phyloP scores from a whole-genome alignment of 2,797 vertebrate species.

The Sebastes iracundus region DNA sequence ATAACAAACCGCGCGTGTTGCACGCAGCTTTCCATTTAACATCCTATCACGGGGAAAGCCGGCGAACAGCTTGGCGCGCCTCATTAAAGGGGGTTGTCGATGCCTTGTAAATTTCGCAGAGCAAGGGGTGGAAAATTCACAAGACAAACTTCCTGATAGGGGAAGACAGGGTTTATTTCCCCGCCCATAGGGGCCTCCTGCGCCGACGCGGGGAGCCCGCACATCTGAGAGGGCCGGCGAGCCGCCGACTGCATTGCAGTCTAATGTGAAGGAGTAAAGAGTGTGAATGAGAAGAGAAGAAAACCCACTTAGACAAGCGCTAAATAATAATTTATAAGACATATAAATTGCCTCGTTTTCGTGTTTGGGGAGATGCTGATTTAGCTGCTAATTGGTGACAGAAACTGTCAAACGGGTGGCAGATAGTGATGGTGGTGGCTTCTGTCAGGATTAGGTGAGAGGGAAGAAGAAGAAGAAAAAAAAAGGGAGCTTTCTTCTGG shows the following conservation, averaged over 20 bases:
- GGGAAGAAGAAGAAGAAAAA: slow-evolving; percentile 66
- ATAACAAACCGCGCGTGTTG: slow-evolving; percentile 94
- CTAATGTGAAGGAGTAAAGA: slow-evolving; percentile 78
- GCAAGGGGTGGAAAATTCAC: slow-evolving; percentile 85
- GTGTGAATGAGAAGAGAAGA: slow-evolving; percentile 68
- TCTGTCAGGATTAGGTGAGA: slow-evolving; percentile 95
- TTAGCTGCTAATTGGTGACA: slow-evolving; percentile 99
- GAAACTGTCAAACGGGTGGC: slow-evolving; percentile 99
- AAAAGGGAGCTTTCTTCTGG: slow-evolving; percentile 87
- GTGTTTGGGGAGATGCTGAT: slow-evolving; percentile 97
- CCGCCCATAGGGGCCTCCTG: slow-evolving; percentile 84
- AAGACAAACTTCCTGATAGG: slow-evolving; percentile 92
- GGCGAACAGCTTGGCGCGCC: slow-evolving; percentile 93
- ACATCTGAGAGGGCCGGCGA: slow-evolving; percentile 75
- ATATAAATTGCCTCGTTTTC: slow-evolving; percentile 85
- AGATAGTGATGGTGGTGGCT: slow-evolving; percentile 91
- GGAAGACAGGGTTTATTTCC: slow-evolving; percentile 88
- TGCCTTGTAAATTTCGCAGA: slow-evolving; percentile 89
- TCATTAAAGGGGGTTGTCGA: slow-evolving; percentile 94
- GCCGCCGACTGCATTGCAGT: slow-evolving; percentile 82
- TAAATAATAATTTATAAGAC: slow-evolving; percentile 80
- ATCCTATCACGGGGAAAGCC: slow-evolving; percentile 91
- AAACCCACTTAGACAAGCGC: slow-evolving; percentile 81
- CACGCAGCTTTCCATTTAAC: slow-evolving; percentile 97
- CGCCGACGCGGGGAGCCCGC: slow-evolving; percentile 41